Evolutionary conservation across 2,113 vertebrate genomes (phyloP).

Genomic region (Mastomys coucha): DNA sequence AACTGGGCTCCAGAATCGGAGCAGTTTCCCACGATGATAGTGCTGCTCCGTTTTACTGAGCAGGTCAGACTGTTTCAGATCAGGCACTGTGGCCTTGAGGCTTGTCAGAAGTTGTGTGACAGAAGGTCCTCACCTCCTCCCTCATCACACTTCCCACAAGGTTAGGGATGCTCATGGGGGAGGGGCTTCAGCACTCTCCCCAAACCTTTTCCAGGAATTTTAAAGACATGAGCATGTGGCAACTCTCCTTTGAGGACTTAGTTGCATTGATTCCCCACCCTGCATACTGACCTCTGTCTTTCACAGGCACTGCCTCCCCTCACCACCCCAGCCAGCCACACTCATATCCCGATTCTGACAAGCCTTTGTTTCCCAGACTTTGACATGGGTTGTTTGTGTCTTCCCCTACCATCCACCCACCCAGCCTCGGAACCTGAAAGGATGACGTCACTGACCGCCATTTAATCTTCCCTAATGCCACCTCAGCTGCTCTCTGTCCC

Average conservation of each 20-base stretch:
- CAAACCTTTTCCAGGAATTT: neutral
- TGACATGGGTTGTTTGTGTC: neutral
- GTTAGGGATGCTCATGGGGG: neutral
- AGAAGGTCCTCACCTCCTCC: neutral
- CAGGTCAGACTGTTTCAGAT: neutral
- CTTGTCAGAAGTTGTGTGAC: neutral
- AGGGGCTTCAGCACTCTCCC: neutral
- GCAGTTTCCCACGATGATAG: neutral
- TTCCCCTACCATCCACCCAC: neutral
- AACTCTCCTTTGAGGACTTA: neutral
- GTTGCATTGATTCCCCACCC: neutral
- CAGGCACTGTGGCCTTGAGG: neutral
- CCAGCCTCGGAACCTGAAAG: neutral
- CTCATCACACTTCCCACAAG: neutral
- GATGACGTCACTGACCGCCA: neutral
- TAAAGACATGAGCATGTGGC: neutral
- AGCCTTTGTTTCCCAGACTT: neutral
- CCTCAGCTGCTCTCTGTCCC: neutral
- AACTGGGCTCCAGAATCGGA: neutral
- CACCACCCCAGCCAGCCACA: neutral
- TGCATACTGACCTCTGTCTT: neutral
- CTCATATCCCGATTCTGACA: neutral
- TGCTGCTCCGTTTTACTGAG: neutral
- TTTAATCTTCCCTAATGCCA: neutral
- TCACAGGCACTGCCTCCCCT: neutral